Evolutionary conservation across 2,797 vertebrate genomes (phyloP), one percentile per base, ranked within the genome.

Genomic region (Lepidocolaptes lacrymiger): DNA sequence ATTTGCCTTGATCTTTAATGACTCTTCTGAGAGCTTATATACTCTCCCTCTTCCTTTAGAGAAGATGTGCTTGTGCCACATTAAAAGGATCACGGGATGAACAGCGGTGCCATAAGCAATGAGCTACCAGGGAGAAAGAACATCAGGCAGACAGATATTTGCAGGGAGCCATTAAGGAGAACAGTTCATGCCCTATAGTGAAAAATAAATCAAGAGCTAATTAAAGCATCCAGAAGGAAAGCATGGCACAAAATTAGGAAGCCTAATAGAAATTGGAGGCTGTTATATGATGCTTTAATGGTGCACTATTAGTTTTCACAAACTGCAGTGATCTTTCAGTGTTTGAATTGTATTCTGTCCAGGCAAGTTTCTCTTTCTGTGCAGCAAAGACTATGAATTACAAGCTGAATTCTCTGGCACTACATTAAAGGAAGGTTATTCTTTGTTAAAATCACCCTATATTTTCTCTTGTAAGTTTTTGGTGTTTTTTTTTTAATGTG

Each of bases 171-270:
- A 92, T 96, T 94, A 94, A 93, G 93, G 81, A 95, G 85, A 96
- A 41, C 39, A 73, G 87, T 93, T 91, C 75, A 91, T 93, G 89
- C 93, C 95, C 88, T 77, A 10, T 93, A 88, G 83, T 93, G 86
- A 93, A 95, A 85, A 89, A 97, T 97, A 96, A 97, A 97, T 97
- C 96, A 97, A 94, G 84, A 95, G 87, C 89, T 96, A 97, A 98
- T 97, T 97, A 97, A 96, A 97, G 79, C 76, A 93, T 95, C 95
- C 79, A 86, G 71, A 94, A 91, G 85, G 85, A 96, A 96, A 96
- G 83, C 95, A 86, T 54, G 89, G 78, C 80, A 97, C 79, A 90
- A 92, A 96, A 97, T 97, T 93, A 96, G 92, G 86, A 82, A 92
- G 68, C 92, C 54, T 96, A 59, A 93, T 85, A 96, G 96, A 91